phyloP scores from a whole-genome alignment of 2,113 vertebrate genomes.

The Sardina pilchardus region DNA sequence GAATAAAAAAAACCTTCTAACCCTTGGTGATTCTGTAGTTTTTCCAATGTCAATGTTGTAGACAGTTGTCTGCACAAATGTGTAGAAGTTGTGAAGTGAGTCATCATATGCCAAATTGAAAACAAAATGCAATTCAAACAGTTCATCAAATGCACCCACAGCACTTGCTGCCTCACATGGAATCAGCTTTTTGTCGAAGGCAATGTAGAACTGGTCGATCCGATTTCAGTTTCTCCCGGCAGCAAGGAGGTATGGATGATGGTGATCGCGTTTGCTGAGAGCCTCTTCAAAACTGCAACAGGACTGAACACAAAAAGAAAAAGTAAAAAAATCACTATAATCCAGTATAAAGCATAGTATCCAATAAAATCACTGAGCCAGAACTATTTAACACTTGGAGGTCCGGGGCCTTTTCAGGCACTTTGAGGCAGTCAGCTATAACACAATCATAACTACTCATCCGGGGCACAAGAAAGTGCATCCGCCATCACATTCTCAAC shows the following conservation, averaged over 20 bases:
- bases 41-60: slow-evolving; percentile 20
- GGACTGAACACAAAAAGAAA: slow-evolving; percentile 8
- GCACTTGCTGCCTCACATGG: background rate
- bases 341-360: background rate
- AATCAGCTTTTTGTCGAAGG: background rate
- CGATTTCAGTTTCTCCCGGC: background rate
- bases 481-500: no score
- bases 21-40: background rate
- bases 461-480: no score
- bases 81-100: slow-evolving; percentile 13
- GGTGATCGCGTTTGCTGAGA: background rate
- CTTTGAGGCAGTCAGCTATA: no score
- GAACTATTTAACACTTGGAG: slow-evolving; percentile 24
- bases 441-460: no score
- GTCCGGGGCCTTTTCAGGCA: no score
- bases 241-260: slow-evolving; percentile 31
- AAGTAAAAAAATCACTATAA: no score
- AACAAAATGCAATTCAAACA: slow-evolving; percentile 3
- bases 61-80: slow-evolving; percentile 15
- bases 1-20: background rate
- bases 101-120: slow-evolving; percentile 17
- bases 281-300: slow-evolving; percentile 33
- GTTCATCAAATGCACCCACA: background rate
- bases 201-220: slow-evolving; percentile 12
- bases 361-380: background rate